Base-by-base conservation (phyloP, 2,888 invertebrate genomes). In the Marronus borbonicus region DNA sequence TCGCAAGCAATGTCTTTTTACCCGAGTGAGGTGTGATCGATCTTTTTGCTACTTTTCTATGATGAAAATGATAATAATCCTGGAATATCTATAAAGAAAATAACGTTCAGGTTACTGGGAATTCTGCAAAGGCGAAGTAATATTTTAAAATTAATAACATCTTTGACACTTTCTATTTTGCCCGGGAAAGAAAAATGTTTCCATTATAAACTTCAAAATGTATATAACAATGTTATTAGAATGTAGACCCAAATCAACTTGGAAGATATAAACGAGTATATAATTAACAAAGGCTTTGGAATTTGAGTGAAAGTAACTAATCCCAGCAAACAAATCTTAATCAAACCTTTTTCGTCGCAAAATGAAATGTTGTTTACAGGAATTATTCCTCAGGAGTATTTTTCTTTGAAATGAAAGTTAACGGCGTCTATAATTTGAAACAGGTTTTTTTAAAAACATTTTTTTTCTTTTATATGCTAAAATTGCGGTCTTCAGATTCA, bases 61-160 rank as follows among this genome's bases (percentile, higher is more conserved):
- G 97, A 84, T 93, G 93, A 88, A 97, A 94, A 88, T 96, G 95
- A 89, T 94, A 97, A 89, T 95, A 94, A 88, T 96, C 94, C 84
- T 93, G 93, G 88, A 97, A 93, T 88, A 98, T 97, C 97, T 98
- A 92, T 50, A 92, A 88, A 24, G 69, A 78, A 76, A 78, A 36
- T 31, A 28, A 17, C 8, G 1, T 44, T 44, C 8, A 44, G 12
- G 44, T 44, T 12, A 44, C 8, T 44, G 44, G 44, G 12, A 44
- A 44, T 44, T 44, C 44, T 12, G 44, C 12, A 44, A 36, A 8
- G 2, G 44, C 44, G 8, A 44, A 44, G 2, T 44, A 12, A 8
- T 44, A 44, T 44, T 10, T 44, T 12, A 44, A 44, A 12, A 44
- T 12, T 44, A 44, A 12, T 12, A 44, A 44, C 44, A 44, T 44